These are phyloP conservation scores for Geotrypetes seraphini DNA, from an alignment of 2,797 vertebrate species.

Conservation along the genomic window DNA sequence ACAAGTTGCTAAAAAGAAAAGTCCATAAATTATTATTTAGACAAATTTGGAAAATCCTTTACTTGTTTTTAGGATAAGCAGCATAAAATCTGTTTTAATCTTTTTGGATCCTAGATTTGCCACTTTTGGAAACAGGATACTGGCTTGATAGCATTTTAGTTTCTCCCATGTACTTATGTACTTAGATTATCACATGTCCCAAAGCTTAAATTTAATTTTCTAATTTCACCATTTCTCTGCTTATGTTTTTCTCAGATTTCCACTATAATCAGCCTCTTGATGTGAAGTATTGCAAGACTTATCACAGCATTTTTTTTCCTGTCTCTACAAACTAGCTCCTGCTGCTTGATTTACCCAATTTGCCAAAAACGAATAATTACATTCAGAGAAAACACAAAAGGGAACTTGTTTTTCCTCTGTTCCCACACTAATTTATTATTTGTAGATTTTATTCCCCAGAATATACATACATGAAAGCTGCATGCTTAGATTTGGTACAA, in stretches of 20 bases:
- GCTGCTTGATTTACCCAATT: not conserved
- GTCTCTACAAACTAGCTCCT: slow-evolving; percentile 12
- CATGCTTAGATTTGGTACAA: not conserved
- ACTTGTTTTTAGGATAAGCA: too few relatives aligned
- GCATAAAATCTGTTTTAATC: too few relatives aligned
- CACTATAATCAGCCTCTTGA: slow-evolving; percentile 8
- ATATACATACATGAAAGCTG: slow-evolving; percentile 11
- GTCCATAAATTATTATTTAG: too few relatives aligned
- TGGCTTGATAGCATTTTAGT: too few relatives aligned
- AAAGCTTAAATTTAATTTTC: slow-evolving; percentile 17
- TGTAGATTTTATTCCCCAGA: slow-evolving; percentile 2
- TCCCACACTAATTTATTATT: not conserved
- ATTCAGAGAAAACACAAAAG: slow-evolving; percentile 1
- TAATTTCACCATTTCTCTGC: slow-evolving; percentile 20
- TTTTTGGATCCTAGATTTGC: too few relatives aligned
- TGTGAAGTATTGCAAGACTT: too few relatives aligned
- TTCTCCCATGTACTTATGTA: too few relatives aligned
- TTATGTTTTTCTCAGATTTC: slow-evolving; percentile 27
- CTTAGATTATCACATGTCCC: slow-evolving; percentile 9
- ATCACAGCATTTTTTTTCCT: slow-evolving; percentile 26
- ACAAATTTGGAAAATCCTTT: too few relatives aligned
- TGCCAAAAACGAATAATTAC: slow-evolving; percentile 14
- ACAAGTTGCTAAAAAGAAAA: too few relatives aligned
- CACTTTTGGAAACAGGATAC: too few relatives aligned
- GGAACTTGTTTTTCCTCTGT: not conserved